Base-by-base conservation (phyloP, 2,888 invertebrate genomes). In the Campoplex capitator region DNA sequence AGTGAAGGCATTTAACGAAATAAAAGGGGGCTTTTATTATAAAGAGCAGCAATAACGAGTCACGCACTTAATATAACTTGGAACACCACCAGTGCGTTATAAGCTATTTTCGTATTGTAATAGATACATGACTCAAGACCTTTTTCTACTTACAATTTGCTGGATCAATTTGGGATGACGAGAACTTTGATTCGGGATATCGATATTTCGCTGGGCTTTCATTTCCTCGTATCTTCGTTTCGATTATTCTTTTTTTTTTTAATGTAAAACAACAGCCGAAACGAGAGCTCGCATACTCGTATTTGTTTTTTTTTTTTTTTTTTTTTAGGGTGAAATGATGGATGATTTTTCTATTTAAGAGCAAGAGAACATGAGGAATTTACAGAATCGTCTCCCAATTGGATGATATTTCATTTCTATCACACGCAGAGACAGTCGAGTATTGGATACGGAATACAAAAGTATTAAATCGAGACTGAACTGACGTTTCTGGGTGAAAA, bases 251-350 rank as follows among this genome's bases (percentile, higher is more conserved):
- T 13, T 65, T 9, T 38, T 28, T 38, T 18, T 13, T 75, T 42
- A 3, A 42, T 65, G 51, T 76, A 23, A 67, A 81, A 35, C 68
- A 76, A 62, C 62, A 32, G 38, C 56, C 18, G 73, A 51, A 73
- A 32, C 16, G 35, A 38, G 38, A 32, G 42, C 58, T 42, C 62
- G 58, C 82, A 70, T 70, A 67, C 67, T 74, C 75, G 82, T 48
- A 38, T 38, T 38, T 3, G 54, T 85, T 23, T 38, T 3, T 62
- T 85, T 62, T 48, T 74, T 51, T 85, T 23, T 38, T 3, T 62
- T 85, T 62, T 48, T 74, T 51, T 45, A 48, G 77, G 68, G 82
- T 74, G 48, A 58, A 70, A 79, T 85, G 85, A 85, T 82, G 68
- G 58, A 85, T 82, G 78, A 56, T 51, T 51, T 62, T 32, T 42